Evolutionary conservation across 2,888 invertebrate genomes (phyloP).

Genomic region (Rhodophaea formosa): DNA sequence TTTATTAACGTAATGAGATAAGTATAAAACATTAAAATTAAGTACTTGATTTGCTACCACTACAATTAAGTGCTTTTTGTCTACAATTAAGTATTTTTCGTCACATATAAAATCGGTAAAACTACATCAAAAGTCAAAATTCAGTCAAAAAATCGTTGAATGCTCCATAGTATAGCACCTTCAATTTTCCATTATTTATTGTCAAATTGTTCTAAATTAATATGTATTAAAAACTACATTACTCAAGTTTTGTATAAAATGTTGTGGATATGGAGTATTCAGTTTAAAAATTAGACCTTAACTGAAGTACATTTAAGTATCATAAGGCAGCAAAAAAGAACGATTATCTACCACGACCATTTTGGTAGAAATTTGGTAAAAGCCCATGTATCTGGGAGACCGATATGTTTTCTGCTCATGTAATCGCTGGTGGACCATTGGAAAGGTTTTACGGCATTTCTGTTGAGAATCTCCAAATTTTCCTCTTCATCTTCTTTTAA

Average conservation of each 20-base stretch:
- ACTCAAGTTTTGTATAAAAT: neutral
- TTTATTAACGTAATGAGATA: too few species aligned
- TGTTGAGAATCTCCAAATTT: conserved; percentile 55
- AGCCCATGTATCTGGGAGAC: conserved; percentile 88
- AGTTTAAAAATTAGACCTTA: neutral
- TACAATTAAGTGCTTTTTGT: too few species aligned
- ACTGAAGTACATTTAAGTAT: too few species aligned
- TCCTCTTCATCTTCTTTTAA: conserved; percentile 62
- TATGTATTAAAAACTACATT: neutral
- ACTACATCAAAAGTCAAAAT: too few species aligned
- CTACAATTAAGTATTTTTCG: too few species aligned
- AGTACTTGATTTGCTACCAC: too few species aligned
- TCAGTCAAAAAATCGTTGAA: neutral
- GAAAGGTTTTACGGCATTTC: conserved; percentile 80
- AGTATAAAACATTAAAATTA: too few species aligned
- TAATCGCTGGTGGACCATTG: conserved; percentile 88
- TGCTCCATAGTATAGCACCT: neutral
- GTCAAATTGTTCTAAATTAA: neutral
- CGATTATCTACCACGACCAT: conserved; percentile 81
- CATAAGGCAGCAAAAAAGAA: neutral
- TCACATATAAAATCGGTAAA: too few species aligned
- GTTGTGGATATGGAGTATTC: neutral
- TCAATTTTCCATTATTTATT: neutral
- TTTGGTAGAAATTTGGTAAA: conserved; percentile 82
- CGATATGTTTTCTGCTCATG: conserved; percentile 82